phyloP scores from a whole-genome alignment of 2,888 invertebrate genomes.

The Ophion ventricosus region DNA sequence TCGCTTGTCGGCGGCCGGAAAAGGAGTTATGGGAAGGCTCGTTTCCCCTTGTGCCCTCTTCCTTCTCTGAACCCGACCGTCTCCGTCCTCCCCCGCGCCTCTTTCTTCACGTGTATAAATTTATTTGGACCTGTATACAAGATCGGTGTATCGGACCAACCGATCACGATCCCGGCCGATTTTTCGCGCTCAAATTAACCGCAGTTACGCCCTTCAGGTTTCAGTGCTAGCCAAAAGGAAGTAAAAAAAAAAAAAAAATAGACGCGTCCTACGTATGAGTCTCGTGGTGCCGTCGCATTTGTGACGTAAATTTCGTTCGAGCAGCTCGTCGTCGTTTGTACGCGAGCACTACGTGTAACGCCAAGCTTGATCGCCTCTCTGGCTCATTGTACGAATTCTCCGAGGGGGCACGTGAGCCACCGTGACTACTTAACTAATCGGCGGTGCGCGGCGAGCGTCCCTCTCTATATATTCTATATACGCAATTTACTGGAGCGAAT shows the following conservation, averaged over 20 bases:
- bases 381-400: background rate
- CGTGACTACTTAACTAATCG: slow-evolving; percentile 64
- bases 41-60: background rate
- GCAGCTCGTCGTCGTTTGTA: background rate
- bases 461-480: slow-evolving; percentile 38
- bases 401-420: slow-evolving; percentile 53
- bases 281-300: background rate
- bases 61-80: background rate
- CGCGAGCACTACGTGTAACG: background rate
- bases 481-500: slow-evolving; percentile 64
- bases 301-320: slow-evolving; percentile 25
- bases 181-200: no score
- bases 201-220: slow-evolving; percentile 12
- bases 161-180: no score
- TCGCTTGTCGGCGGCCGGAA: background rate
- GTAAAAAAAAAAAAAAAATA: no score
- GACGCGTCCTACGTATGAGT: no score
- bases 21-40: background rate
- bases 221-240: background rate
- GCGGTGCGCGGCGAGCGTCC: slow-evolving; percentile 26
- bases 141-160: no score
- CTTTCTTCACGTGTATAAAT: no score
- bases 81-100: no score
- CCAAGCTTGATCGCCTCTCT: slow-evolving; percentile 4
- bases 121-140: no score